Evolutionary conservation across 2,888 invertebrate species (phyloP).

Genomic region (Ophraella communa): DNA sequence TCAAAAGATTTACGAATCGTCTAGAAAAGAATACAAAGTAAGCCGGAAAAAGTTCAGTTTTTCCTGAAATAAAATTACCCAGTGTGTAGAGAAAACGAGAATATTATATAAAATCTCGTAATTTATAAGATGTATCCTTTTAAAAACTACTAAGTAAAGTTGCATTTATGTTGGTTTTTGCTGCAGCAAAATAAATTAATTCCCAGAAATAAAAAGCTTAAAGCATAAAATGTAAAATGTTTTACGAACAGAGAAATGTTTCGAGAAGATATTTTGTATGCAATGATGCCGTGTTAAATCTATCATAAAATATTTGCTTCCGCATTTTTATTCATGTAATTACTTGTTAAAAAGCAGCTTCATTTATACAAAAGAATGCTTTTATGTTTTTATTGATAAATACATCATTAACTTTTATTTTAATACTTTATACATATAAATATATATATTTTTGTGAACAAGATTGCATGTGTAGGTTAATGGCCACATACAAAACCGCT

Average conservation of each 20-base stretch:
- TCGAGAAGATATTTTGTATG: too few species aligned
- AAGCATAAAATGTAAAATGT: background rate
- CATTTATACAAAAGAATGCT: too few species aligned
- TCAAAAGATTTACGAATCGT: constrained; percentile 17
- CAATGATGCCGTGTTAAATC: too few species aligned
- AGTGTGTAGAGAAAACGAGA: background rate
- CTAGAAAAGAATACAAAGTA: constrained; percentile 18
- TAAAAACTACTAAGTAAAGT: background rate
- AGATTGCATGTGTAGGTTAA: too few species aligned
- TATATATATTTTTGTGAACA: too few species aligned
- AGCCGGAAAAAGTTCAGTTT: constrained; percentile 11
- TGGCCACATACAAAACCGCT: too few species aligned
- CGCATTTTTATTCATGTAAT: too few species aligned
- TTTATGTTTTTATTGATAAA: too few species aligned
- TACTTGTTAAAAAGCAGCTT: too few species aligned
- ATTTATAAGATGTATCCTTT: background rate
- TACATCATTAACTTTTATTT: too few species aligned
- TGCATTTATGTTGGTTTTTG: background rate
- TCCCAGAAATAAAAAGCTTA: background rate
- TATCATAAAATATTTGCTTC: too few species aligned
- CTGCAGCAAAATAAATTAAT: background rate
- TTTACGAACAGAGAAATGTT: background rate
- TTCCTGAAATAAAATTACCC: constrained; percentile 11
- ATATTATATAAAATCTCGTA: constrained; percentile 1
- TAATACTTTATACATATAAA: too few species aligned